phyloP scores from a whole-genome alignment of 2,113 vertebrate species.

The Etheostoma spectabile region DNA sequence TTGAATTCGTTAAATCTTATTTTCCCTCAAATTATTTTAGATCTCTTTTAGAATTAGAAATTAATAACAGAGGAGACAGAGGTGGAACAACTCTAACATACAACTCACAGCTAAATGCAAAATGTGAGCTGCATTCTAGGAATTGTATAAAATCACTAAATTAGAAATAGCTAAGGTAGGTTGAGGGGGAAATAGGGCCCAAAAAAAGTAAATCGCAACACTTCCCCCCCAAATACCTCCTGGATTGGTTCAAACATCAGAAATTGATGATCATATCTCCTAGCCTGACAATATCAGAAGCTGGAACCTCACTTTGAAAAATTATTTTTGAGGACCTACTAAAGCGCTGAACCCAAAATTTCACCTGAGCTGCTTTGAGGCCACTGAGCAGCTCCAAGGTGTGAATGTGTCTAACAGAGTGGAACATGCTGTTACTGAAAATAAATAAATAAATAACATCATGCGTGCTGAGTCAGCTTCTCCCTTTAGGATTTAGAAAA shows the following conservation, averaged over 20 bases:
- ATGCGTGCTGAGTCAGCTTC: constrained; percentile 12
- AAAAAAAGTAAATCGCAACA: constrained; percentile 7
- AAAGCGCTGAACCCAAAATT: neutral
- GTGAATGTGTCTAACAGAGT: constrained; percentile 27
- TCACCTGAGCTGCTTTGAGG: constrained; percentile 10
- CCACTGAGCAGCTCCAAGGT: constrained; percentile 24
- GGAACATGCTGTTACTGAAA: neutral
- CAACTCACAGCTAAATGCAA: neutral
- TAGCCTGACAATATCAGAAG: neutral
- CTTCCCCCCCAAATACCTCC: neutral
- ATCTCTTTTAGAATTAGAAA: neutral
- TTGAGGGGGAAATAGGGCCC: neutral
- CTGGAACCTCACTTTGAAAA: neutral
- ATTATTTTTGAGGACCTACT: neutral
- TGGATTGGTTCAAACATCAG: constrained; percentile 13
- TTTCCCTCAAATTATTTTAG: neutral
- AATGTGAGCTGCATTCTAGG: neutral
- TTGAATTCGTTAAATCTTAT: neutral
- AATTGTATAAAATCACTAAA: neutral
- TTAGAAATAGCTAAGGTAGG: neutral
- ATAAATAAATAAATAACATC: neutral
- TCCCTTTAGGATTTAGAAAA: neutral
- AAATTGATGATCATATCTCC: constrained; percentile 2
- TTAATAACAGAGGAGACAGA: neutral
- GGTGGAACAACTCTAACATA: neutral